Base-by-base conservation (phyloP, 2,888 invertebrate species). In the Apamea monoglypha region DNA sequence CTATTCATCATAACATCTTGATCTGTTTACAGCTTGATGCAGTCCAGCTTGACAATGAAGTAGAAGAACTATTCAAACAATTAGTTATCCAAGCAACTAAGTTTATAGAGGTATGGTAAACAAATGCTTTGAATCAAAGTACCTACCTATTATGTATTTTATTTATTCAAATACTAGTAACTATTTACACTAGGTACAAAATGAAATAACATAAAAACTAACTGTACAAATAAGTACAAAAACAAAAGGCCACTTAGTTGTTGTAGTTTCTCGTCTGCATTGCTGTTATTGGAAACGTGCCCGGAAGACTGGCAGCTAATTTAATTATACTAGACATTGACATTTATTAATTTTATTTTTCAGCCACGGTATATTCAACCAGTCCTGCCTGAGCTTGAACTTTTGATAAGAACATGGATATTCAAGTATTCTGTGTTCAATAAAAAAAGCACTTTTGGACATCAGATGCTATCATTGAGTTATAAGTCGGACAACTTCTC, bases 371-470 rank as follows among this genome's bases (percentile, higher is more conserved):
- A 97, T 71, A 94, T 97, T 76, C 97, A 97, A 76, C 97, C 97
- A 85, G 95, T 97, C 76, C 97, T 98, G 87, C 98, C 98, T 5
- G 98, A 98, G 94, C 92, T 98, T 47, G 98, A 98, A 91, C 95
- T 98, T 18, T 73, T 98, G 10, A 94, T 98, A 74, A 97, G 97
- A 90, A 96, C 98, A 84, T 96, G 98, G 80, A 97, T 98, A 81
- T 98, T 98, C 96, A 97, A 98, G 89, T 97, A 98, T 90, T 98
- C 98, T 0, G 92, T 99, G 25, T 97, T 97, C 82, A 97, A 97
- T 88, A 97, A 97, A 79, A 97, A 97, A 87, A 96, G 97, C 12
- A 98, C 98, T 21, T 98, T 99, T 96, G 99, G 99, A 0, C 99
- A 99, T 92, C 98, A 98, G 89, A 96, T 99, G 91, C 94, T 99